Base-by-base conservation (phyloP, 2,888 invertebrate species). In the Flabesymbios commensalis region DNA sequence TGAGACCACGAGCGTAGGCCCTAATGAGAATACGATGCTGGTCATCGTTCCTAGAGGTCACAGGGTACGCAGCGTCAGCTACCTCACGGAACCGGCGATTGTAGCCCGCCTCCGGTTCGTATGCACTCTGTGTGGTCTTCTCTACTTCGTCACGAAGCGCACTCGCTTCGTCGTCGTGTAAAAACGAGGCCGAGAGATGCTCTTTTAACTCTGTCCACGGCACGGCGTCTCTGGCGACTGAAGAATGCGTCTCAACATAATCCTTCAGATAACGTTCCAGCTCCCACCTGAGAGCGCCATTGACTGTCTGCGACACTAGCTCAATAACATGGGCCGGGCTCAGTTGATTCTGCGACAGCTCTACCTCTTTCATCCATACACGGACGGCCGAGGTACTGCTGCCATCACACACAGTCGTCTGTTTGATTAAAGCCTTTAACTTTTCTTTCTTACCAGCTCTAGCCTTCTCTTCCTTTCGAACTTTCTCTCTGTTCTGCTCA, bases 31-130 rank as follows among this genome's bases (percentile, higher is more conserved):
- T 24, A 14, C 43, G 10, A 7, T 41, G 19, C 29, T 55, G 55
- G 55, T 55, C 55, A n/a, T n/a, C 42, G 22, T 55, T 55, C 17
- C 42, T 29, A 14, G 5, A 19, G 17, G 45, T 22, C n/a, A 4
- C 32, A 5, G 48, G 57, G 57, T 57, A 57, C 7, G 57, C 57
- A 19, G 31, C n/a, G 24, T 48, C 47, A 17, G 57, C 57, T 7
- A 32, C 47, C n/a, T 48, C 48, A 19, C 45, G 45, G 33, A 57
- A 57, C 14, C 43, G 55, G 5, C 55, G 41, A n/a, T 10, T 14
- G 29, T 24, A 55, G 14, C 19, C n/a, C n/a, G 48, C 29, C 4
- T n/a, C 32, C 7, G 48, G 19, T 32, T 57, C 57, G 31, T 48
- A 32, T 10, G 22, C 33, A n/a, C 14, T 7, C 26, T 57, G 57